phyloP scores from a whole-genome alignment of 2,888 invertebrate species.

The Acronicta aceris region DNA sequence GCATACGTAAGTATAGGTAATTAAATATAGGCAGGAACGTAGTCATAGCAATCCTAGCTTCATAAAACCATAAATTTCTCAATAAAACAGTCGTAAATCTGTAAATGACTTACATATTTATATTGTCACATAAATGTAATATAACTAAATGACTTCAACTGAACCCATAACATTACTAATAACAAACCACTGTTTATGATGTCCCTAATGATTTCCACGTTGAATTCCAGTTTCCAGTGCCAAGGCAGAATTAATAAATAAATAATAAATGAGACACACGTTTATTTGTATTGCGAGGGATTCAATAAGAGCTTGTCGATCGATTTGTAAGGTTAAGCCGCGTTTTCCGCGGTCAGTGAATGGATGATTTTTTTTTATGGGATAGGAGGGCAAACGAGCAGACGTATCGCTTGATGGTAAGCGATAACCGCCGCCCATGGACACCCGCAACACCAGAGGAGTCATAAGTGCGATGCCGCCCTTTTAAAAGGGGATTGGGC shows the following conservation, averaged over 20 bases:
- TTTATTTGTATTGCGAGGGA: neutral
- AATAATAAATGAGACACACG: neutral
- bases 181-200: slow-evolving; percentile 7
- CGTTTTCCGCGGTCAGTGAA: no score
- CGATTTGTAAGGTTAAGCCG: no score
- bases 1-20: no score
- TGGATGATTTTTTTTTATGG: no score
- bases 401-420: no score
- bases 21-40: no score
- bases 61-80: slow-evolving; percentile 2
- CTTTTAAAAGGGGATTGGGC: no score
- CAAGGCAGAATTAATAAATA: slow-evolving; percentile 14
- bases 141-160: slow-evolving; percentile 14
- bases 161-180: slow-evolving; percentile 10
- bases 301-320: no score
- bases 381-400: no score
- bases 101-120: slow-evolving; percentile 13
- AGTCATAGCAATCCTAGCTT: neutral
- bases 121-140: slow-evolving; percentile 31
- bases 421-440: no score
- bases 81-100: slow-evolving; percentile 38
- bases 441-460: no score
- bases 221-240: slow-evolving; percentile 3
- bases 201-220: slow-evolving; percentile 26
- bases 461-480: no score